Evolutionary conservation across 2,888 invertebrate species (phyloP).

Genomic region (Lasioglossum zephyrum): DNA sequence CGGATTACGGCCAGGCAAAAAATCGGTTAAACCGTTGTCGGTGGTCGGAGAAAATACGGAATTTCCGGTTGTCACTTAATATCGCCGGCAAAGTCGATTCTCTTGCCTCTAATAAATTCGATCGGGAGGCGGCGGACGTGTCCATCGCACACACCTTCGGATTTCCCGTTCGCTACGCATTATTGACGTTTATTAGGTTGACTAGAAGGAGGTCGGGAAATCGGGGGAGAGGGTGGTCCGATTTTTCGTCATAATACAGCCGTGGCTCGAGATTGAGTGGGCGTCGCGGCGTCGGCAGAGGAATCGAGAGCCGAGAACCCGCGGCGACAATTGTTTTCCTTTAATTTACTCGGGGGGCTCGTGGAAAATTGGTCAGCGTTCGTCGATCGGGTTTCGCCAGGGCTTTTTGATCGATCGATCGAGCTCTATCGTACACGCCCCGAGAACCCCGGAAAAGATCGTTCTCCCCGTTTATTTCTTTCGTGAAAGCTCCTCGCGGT

Average conservation of each 20-base stretch:
- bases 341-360: slow-evolving; percentile 65
- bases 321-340: slow-evolving; percentile 71
- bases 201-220: not conserved
- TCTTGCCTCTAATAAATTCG: slow-evolving; percentile 23
- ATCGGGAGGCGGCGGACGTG: slow-evolving; percentile 36
- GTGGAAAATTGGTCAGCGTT: slow-evolving; percentile 55
- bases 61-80: slow-evolving; percentile 11
- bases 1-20: not conserved
- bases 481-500: not conserved
- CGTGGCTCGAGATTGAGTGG: slow-evolving; percentile 37
- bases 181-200: slow-evolving; percentile 54
- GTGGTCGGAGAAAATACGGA: not conserved
- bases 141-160: slow-evolving; percentile 2
- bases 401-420: slow-evolving; percentile 42
- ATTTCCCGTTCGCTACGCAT: slow-evolving; percentile 33
- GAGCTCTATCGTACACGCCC: not conserved
- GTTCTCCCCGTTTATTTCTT: slow-evolving; percentile 3
- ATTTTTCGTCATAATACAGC: slow-evolving; percentile 22
- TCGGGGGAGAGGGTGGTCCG: slow-evolving; percentile 31
- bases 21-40: not conserved
- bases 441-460: slow-evolving; percentile 10
- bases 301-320: slow-evolving; percentile 22
- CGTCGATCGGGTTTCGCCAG: slow-evolving; percentile 67
- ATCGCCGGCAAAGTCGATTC: slow-evolving; percentile 29
- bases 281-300: not conserved